phyloP scores from a whole-genome alignment of 1,140 invertebrate species.

The Drosophila nikananu region DNA sequence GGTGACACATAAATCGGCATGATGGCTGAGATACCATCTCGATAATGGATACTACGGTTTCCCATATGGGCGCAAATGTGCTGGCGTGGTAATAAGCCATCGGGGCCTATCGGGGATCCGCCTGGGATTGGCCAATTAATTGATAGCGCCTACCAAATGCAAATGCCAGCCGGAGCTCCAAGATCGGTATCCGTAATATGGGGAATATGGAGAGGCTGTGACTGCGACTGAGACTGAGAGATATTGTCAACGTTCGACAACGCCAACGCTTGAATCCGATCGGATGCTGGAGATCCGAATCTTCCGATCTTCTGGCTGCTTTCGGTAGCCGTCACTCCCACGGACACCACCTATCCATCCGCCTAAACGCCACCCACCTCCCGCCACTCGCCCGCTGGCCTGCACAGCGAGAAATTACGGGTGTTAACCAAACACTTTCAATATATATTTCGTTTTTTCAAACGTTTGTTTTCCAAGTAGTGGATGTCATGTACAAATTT shows the following conservation, averaged over 20 bases:
- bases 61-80: not conserved
- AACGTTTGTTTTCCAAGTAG: not conserved
- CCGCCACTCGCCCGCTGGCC: slow-evolving; percentile 6
- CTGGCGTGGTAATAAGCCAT: slow-evolving; percentile 2
- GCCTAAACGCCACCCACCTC: slow-evolving; percentile 16
- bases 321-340: slow-evolving; percentile 50
- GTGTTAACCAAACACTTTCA: not conserved
- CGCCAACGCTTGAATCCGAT: slow-evolving; percentile 30
- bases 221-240: not conserved
- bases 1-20: slow-evolving; percentile 35
- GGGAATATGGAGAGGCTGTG: not conserved
- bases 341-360: slow-evolving; percentile 28
- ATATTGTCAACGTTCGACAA: slow-evolving; percentile 55
- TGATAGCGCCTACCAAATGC: slow-evolving; percentile 54
- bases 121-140: slow-evolving; percentile 68
- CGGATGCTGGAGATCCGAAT: slow-evolving; percentile 54
- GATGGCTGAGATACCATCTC: slow-evolving; percentile 22
- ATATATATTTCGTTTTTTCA: not conserved
- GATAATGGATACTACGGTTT: slow-evolving; percentile 5
- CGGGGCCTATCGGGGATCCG: slow-evolving; percentile 12
- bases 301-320: slow-evolving; percentile 38
- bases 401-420: not conserved
- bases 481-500: too few species aligned
- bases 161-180: slow-evolving; percentile 42
- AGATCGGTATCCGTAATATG: slow-evolving; percentile 26